These are phyloP conservation scores for Odontomachus brunneus DNA, from an alignment of 1,140 invertebrate species.

Conservation along the genomic window DNA sequence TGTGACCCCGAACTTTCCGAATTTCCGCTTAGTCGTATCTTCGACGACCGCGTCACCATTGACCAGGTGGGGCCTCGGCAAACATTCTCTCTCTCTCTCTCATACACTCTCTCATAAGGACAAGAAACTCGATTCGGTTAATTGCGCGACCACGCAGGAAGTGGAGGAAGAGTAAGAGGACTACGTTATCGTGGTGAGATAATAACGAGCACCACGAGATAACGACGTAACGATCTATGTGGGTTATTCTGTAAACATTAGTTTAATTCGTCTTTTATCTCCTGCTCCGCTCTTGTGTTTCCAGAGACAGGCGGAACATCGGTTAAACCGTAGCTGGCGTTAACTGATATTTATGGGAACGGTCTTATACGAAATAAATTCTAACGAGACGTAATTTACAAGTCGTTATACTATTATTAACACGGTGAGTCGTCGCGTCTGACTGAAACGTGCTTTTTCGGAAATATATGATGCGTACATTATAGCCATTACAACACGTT, in stretches of 20 bases:
- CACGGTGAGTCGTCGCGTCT: no score
- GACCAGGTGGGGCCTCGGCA: neutral
- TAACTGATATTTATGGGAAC: neutral
- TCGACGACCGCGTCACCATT: neutral
- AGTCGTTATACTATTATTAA: no score
- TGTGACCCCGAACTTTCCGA: neutral
- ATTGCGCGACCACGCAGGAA: conserved; percentile 16
- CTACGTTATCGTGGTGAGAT: neutral
- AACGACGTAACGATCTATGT: conserved; percentile 18
- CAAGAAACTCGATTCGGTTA: conserved; percentile 43
- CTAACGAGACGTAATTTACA: no score
- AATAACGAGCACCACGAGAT: conserved; percentile 24
- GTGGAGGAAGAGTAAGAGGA: neutral
- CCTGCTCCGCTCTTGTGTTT: neutral
- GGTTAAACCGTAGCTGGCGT: neutral
- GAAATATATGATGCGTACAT: no score
- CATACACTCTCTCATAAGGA: no score
- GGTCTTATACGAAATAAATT: no score
- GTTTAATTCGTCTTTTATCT: conserved; percentile 5
- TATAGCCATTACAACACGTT: no score
- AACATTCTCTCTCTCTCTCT: conserved; percentile 3
- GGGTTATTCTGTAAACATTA: neutral
- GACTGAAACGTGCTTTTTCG: no score
- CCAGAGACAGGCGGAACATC: neutral
- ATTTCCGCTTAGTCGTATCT: conserved; percentile 8